Base-by-base conservation (phyloP, 2,113 vertebrate genomes). In the Lagopus leucura region DNA sequence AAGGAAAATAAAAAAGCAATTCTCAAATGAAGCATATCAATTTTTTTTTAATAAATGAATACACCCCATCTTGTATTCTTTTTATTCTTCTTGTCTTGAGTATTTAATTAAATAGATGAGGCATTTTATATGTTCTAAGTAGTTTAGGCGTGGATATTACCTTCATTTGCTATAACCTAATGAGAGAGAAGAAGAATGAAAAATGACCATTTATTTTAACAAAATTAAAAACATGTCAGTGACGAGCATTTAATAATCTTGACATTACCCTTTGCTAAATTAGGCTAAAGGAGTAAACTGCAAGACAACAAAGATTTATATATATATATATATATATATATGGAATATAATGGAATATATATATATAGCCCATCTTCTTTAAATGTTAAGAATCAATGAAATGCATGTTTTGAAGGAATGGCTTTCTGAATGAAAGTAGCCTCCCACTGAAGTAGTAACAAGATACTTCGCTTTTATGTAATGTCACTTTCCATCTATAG, bases 181-280 rank as follows among this genome's bases (percentile, higher is more conserved):
- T 86, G 65, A 91, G 66, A 89, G 83, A 90, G 85, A 45, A 88
- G 61, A 86, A 77, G 27, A 95, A 95, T 32, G 94, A 74, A 89
- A 78, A 88, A 80, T 52, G 69, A 61, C 30, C 27, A 60, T 84
- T 91, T 54, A 94, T 79, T 94, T 71, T 82, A 69, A 94, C 91
- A 77, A 83, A 52, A 91, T 91, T 95, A 87, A 95, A 94, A 91
- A 94, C 57, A 55, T 88, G 61, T 82, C 92, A 92, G 66, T 92
- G 57, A 88, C 75, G 84, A 78, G 77, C 77, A 79, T 94, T 96
- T 96, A 86, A 97, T 94, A 92, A 90, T 74, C 72, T 79, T 74
- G 43, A 90, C 77, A 50, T 57, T 92, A 94, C 79, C 84, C 48
- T 69, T 73, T 73, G 34, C 65, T 92, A 71, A 89, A 94, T 78